These are phyloP conservation scores for Gonatopus flavifemur DNA, from an alignment of 1,140 invertebrate genomes.

Conservation along the genomic window DNA sequence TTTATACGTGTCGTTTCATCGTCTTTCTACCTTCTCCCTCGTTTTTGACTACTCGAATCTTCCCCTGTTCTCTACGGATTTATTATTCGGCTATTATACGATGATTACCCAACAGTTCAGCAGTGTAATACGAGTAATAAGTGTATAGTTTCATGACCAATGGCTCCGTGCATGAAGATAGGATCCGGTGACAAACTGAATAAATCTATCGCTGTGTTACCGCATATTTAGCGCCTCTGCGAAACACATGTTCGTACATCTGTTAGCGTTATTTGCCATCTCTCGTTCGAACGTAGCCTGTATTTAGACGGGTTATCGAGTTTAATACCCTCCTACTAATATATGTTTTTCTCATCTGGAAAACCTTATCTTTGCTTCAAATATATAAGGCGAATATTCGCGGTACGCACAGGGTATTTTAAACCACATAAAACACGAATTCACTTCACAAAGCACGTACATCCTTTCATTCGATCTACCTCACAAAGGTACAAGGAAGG, in stretches of 20 bases:
- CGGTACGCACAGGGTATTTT: too few relatives aligned
- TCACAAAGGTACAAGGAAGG: slow-evolving; percentile 14
- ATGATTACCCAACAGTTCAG: slow-evolving; percentile 51
- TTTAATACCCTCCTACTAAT: too few relatives aligned
- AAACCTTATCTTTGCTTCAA: too few relatives aligned
- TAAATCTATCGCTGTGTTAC: slow-evolving; percentile 40
- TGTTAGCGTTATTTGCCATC: slow-evolving; percentile 21
- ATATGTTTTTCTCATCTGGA: too few relatives aligned
- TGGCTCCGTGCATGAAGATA: too few relatives aligned
- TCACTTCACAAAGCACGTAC: slow-evolving; percentile 7
- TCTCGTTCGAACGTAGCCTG: slow-evolving; percentile 10
- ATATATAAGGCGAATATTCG: too few relatives aligned
- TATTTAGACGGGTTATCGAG: too few relatives aligned
- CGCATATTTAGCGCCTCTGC: slow-evolving; percentile 38
- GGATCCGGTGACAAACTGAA: slow-evolving; percentile 50
- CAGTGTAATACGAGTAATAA: slow-evolving; percentile 54
- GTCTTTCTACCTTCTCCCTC: neutral
- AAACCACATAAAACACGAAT: too few relatives aligned
- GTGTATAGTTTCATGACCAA: slow-evolving; percentile 38
- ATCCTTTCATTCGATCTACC: slow-evolving; percentile 14
- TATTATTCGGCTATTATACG: slow-evolving; percentile 54
- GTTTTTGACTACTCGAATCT: slow-evolving; percentile 8
- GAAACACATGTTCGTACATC: slow-evolving; percentile 51
- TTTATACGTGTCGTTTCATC: neutral
- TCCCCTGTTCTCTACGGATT: slow-evolving; percentile 25